Conservation (phyloP, 2,888 invertebrate species). For the Branchipolynoe longqiensis region DNA sequence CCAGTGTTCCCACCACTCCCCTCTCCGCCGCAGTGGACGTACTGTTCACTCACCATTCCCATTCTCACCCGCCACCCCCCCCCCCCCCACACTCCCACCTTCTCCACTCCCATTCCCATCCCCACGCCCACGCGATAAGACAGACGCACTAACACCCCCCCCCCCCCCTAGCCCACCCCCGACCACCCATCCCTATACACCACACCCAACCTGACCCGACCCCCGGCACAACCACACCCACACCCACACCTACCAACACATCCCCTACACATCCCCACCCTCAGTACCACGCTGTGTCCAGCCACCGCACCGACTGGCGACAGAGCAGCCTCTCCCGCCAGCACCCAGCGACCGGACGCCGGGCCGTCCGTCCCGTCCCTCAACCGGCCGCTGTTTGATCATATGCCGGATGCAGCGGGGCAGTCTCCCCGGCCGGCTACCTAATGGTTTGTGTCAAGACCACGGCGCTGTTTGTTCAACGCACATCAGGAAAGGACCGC, state of each 20-base stretch:
- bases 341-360: not conserved
- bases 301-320: not conserved
- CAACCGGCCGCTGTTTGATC: constrained; percentile 14
- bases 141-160: no score
- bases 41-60: no score
- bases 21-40: no score
- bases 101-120: no score
- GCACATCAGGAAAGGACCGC: constrained; percentile 6
- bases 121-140: no score
- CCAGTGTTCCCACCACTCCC: no score
- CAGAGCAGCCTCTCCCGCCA: not conserved
- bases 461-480: constrained; percentile 9
- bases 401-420: not conserved
- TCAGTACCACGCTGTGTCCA: not conserved
- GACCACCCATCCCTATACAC: no score
- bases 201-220: not conserved
- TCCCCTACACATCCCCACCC: not conserved
- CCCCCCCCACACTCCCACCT: no score
- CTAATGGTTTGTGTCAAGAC: constrained; percentile 50
- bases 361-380: not conserved
- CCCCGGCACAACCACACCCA: not conserved
- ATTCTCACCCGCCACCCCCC: no score
- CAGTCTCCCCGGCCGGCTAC: not conserved
- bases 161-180: no score
- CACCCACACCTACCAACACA: not conserved